phyloP scores from a whole-genome alignment of 2,113 vertebrate genomes.

The Orthonyx spaldingii region DNA sequence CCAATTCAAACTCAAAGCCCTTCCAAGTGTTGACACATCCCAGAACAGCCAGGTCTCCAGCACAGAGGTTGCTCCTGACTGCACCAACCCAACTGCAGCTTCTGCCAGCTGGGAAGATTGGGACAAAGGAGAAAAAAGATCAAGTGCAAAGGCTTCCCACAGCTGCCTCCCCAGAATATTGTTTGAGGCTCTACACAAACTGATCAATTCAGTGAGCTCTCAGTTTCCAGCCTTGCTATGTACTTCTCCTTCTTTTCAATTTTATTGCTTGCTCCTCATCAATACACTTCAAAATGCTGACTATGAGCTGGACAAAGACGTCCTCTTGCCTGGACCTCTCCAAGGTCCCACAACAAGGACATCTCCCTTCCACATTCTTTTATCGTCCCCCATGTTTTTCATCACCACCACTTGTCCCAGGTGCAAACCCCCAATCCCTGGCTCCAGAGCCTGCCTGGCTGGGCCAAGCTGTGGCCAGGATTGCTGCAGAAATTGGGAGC shows the following conservation, averaged over 20 bases:
- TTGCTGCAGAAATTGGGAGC: not conserved
- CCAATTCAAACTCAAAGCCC: not conserved
- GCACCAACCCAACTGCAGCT: not conserved
- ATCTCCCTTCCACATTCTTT: not conserved
- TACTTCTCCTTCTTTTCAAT: not conserved
- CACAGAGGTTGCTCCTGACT: not conserved
- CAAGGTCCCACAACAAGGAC: not conserved
- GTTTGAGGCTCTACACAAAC: not conserved
- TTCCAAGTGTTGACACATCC: not conserved
- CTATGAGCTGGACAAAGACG: not conserved
- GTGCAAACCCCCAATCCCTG: not conserved
- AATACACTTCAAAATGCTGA: not conserved
- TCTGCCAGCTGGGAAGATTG: not conserved
- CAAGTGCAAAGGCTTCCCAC: not conserved
- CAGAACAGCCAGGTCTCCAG: not conserved
- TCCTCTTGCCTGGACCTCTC: not conserved
- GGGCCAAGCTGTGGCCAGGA: not conserved
- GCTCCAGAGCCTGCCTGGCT: not conserved
- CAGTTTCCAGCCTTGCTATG: not conserved
- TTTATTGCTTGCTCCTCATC: not conserved
- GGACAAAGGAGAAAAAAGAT: not conserved
- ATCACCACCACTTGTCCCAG: not conserved
- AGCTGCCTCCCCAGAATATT: not conserved
- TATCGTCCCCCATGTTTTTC: not conserved
- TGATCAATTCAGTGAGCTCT: not conserved